Evolutionary conservation across 1,140 invertebrate genomes (phyloP), one percentile per base, ranked within the genome.

Genomic region (Mactra quadrangularis): DNA sequence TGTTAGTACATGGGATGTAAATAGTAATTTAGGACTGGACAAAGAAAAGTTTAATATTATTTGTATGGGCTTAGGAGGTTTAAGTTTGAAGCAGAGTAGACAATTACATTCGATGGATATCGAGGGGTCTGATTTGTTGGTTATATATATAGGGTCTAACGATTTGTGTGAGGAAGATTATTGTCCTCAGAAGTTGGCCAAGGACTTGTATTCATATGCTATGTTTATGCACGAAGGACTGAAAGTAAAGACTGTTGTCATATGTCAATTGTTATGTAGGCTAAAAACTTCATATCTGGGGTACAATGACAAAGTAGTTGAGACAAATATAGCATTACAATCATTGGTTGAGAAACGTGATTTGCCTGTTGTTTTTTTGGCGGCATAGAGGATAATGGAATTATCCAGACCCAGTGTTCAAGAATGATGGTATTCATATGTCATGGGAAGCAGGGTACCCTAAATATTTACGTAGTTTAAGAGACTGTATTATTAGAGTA

Each of bases 71-170:
- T n/a, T n/a, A n/a, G 59, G 59, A 13, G 59, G 59, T 7, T 62
- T 62, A 35, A 7, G 13, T 7, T 35, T 62, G 17, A 29, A n/a
- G 3, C 59, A 62, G 59, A 11, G 59, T 9, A 29, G 59, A 15
- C 6, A 25, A 33, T 29, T 62, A 9, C 59, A 62, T 62, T 62
- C 59, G 6, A 29, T 29, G 27, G 59, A 62, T 29, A n/a, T 13
- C n/a, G 27, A 33, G 3, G 59, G 29, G 13, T 13, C 27, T 15
- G 59, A 62, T 29, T 31, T 62, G 9, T n/a, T 62, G 13, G 7
- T 62, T 7, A 35, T 62, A 31, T n/a, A 62, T n/a, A 62, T 62
- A 9, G 59, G 59, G 22, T 62, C 59, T 33, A 62, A 62, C 31
- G 59, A 62, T n/a, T 62, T 62, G 27, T 27, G 13, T 62, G 25